Evolutionary conservation across 2,113 vertebrate genomes (phyloP), one percentile per base, ranked within the genome.

Genomic region (Sisor rabdophorus): DNA sequence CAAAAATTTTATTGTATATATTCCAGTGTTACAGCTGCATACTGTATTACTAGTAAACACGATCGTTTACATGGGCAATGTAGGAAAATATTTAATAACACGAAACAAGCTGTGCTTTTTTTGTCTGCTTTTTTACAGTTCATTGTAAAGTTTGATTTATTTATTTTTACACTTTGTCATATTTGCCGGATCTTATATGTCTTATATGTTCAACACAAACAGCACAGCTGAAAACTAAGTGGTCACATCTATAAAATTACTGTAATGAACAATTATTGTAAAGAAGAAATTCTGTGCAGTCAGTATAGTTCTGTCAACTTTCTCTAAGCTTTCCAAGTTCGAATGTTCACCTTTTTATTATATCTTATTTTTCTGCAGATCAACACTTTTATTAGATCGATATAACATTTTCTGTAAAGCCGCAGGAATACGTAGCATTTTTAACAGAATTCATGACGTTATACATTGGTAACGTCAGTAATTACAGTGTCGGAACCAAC

Each of bases 161-260:
- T 72, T 56, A 78, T 63, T 84, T 76, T 67, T 67, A 50, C 61
- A 64, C 4, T 44, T 22, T n/a, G 83, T 84, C 83, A 19, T 81
- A 83, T 84, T 58, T 80, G 83, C 82, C 53, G 10, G 67, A 64
- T 73, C 75, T 79, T 72, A 36, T 60, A 56, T 50, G 20, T 30
- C 36, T 36, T 55, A 47, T 59, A 13, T 69, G 63, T 40, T 73
- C 59, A 48, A 22, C 58, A 68, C 22, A 32, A 75, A 63, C 11
- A 22, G 54, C 47, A 59, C 1, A 28, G 54, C n/a, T 53, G 4
- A 26, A 56, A 72, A 64, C 26, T 59, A 55, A 40, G 54, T 54
- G 22, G 65, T 44, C 71, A 72, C 61, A 36, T 72, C 71, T 19
- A 61, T 60, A 13, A 52, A 48, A 52, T 52, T 13, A 52, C n/a